A percentile compares a stretch with the other conserved stretches of the same genome.
Conservation (phyloP, 2,797 vertebrate genomes). For the Sardinella longiceps region DNA sequence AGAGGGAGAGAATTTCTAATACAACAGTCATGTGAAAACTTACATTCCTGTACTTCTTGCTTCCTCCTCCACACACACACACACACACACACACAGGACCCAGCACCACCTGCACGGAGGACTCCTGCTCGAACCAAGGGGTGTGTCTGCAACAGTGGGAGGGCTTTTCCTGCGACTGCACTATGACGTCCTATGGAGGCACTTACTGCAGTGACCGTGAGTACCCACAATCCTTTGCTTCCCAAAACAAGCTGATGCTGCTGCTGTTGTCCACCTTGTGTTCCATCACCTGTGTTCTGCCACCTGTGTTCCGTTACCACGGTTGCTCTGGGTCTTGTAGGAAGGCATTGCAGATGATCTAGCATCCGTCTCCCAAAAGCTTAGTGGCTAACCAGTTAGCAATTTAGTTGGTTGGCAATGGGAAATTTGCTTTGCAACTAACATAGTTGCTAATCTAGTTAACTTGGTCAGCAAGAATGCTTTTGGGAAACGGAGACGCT, state of each 20-base stretch:
- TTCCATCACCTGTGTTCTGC: neutral
- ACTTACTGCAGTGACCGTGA: constrained; percentile 93
- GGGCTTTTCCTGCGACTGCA: constrained; percentile 92
- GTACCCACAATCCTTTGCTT: constrained; percentile 54
- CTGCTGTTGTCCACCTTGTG: neutral
- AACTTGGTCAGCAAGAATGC: no score
- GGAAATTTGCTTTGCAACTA: no score
- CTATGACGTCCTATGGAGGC: constrained; percentile 91
- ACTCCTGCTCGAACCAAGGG: constrained; percentile 93
- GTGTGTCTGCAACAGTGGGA: constrained; percentile 96
- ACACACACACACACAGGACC: constrained; percentile 74
- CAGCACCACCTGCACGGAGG: constrained; percentile 94
- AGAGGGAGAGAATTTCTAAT: no score
- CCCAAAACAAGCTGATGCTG: neutral
- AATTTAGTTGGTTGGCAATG: no score
- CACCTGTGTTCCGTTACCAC: no score
- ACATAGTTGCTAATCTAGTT: no score
- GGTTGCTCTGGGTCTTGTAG: neutral
- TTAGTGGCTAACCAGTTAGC: no score
- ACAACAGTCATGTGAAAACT: no score
- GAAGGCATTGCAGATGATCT: neutral
- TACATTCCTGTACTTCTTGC: no score
- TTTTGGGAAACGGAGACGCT: no score
- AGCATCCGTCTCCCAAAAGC: no score
- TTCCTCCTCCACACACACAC: neutral